Evolutionary conservation across 1,140 invertebrate genomes (phyloP), one percentile per base, ranked within the genome.

Genomic region (Wiebesia pumilae): DNA sequence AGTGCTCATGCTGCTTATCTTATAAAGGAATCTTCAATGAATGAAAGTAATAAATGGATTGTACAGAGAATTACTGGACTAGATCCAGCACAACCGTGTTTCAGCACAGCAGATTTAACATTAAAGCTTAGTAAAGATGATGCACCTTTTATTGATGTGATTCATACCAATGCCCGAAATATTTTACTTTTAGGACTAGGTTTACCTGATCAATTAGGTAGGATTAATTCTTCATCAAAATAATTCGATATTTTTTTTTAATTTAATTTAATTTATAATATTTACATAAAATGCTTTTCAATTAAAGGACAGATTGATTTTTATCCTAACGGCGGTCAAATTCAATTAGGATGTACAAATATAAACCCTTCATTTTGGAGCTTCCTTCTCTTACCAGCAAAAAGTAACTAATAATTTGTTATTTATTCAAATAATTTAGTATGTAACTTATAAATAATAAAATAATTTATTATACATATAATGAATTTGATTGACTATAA

Each of bases 11-110:
- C 0, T 95, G 95, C 87, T 92, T 94, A 19, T 95, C 95, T 0
- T 94, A 92, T 69, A 92, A 94, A 79, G 88, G 95, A 43, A 95
- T 94, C n/a, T 90, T 89, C 75, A 88, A 84, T 47, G 62, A 47
- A 67, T 89, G 92, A 33, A 54, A 78, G 7, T 24, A 89, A 40
- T 6, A 85, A 47, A 21, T 93, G 92, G 92, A 88, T 6, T 9
- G 87, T 93, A 9, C 19, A 85, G 16, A 91, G 95, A 58, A 94
- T 95, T 88, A 91, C 90, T 91, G 95, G 95, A 58, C 88, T 95
- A 51, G 96, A 96, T 91, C 95, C 96, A 24, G 96, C 96, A 0
- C 95, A 95, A 78, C 96, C 96, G 0, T 95, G 95, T 87, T 96
- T 96, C 88, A 89, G 91, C 40, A 94, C 93, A 3, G 90, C 91